Evolutionary conservation across 2,888 invertebrate genomes (phyloP).

Genomic region (Amorpha juglandis): DNA sequence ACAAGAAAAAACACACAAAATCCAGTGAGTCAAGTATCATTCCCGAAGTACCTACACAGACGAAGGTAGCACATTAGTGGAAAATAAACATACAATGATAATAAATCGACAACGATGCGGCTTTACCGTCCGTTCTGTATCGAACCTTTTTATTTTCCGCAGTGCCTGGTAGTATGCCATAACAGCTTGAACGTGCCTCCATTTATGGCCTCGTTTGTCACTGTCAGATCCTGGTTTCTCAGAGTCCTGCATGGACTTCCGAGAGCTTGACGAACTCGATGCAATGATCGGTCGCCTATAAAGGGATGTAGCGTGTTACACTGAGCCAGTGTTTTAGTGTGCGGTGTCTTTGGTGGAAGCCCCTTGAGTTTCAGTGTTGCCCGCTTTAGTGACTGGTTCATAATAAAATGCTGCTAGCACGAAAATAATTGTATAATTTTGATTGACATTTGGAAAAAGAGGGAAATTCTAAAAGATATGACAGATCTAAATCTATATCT

Average conservation of each 20-base stretch:
- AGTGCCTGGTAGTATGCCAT: constrained; percentile 95
- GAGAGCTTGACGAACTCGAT: constrained; percentile 78
- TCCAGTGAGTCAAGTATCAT: constrained; percentile 75
- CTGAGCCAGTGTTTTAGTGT: constrained; percentile 52
- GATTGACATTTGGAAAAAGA: neutral
- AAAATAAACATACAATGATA: constrained; percentile 75
- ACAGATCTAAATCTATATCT: neutral
- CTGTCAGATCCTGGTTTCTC: constrained; percentile 71
- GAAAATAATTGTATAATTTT: neutral
- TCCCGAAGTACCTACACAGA: constrained; percentile 79
- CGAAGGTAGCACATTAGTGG: constrained; percentile 75
- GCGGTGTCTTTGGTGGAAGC: constrained; percentile 55
- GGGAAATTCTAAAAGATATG: neutral
- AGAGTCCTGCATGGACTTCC: constrained; percentile 75
- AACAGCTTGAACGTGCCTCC: constrained; percentile 94
- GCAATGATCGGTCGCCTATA: constrained; percentile 82
- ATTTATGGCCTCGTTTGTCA: constrained; percentile 87
- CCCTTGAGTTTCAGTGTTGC: constrained; percentile 47
- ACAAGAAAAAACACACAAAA: constrained; percentile 78
- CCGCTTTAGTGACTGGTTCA: constrained; percentile 42
- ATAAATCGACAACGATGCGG: constrained; percentile 72
- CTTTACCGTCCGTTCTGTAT: constrained; percentile 62
- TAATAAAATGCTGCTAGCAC: neutral
- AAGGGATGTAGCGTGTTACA: constrained; percentile 76
- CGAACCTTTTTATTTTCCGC: constrained; percentile 95